Evolutionary conservation across 2,797 vertebrate species (phyloP).

Genomic region (Anabacerthia variegaticeps): DNA sequence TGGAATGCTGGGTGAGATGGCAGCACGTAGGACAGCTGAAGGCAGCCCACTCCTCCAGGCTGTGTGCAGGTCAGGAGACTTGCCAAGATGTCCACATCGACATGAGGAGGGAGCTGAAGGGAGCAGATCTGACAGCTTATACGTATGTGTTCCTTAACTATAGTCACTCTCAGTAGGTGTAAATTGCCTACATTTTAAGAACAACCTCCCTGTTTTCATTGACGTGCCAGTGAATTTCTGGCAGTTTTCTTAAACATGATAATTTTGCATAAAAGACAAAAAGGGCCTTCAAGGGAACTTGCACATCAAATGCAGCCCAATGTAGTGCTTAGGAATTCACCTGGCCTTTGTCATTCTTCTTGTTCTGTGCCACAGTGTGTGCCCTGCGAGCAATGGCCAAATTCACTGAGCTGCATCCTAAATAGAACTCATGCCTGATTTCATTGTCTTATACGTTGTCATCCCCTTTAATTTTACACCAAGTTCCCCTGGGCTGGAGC

Average conservation of each 20-base stretch:
- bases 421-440: not conserved
- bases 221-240: constrained; percentile 33
- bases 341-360: not conserved
- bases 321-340: not conserved
- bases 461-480: not conserved
- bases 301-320: not conserved
- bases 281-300: not conserved
- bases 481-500: not conserved
- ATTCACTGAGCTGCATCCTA: not conserved
- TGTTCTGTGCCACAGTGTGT: not conserved
- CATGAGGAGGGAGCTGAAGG: not conserved
- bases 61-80: not conserved
- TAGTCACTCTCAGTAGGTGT: constrained; percentile 46
- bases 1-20: not conserved
- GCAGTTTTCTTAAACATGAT: constrained; percentile 1
- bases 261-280: not conserved
- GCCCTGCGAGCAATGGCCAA: not conserved
- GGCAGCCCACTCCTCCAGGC: not conserved
- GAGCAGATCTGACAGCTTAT: constrained; percentile 38
- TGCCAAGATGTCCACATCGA: not conserved
- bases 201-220: constrained; percentile 40
- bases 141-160: not conserved
- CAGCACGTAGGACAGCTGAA: not conserved
- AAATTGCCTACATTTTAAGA: constrained; percentile 54
- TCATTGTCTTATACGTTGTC: not conserved